A percentile compares a stretch with the other conserved stretches of the same genome.
These are phyloP conservation scores for Rhamphomyia laevipes DNA, from an alignment of 2,888 invertebrate genomes.

Conservation along the genomic window DNA sequence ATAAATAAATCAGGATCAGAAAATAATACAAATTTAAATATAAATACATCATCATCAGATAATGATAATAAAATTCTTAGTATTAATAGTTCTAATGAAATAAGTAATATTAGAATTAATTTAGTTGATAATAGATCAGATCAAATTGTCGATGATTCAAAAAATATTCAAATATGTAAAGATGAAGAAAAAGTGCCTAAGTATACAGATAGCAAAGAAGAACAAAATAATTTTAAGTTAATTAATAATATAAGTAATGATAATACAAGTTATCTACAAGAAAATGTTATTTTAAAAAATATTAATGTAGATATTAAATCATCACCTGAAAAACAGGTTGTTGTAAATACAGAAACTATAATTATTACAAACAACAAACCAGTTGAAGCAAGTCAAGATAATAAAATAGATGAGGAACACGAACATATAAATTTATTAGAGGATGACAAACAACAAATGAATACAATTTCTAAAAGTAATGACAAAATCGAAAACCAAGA, in stretches of 20 bases:
- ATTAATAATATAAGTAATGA: background rate
- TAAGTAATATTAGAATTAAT: slow-evolving; percentile 1
- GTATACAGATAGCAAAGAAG: background rate
- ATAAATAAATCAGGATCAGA: background rate
- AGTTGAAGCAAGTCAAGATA: background rate
- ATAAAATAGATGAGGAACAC: background rate
- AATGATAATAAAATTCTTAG: slow-evolving; percentile 9
- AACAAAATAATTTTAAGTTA: background rate
- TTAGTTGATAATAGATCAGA: background rate
- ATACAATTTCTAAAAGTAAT: background rate
- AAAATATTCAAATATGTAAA: background rate
- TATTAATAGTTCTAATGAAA: slow-evolving; percentile 9
- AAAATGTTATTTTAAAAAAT: background rate
- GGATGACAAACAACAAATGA: background rate
- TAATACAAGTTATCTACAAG: background rate
- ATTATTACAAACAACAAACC: no score
- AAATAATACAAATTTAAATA: background rate
- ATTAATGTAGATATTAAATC: no score
- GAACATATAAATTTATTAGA: background rate
- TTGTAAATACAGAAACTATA: no score
- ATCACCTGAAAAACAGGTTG: no score
- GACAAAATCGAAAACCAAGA: slow-evolving; percentile 1
- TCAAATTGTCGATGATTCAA: background rate
- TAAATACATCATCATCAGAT: background rate
- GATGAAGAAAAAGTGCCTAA: slow-evolving; percentile 9